A percentile compares a stretch with the other conserved stretches of the same genome.
These are phyloP conservation scores for Neogobius melanostomus DNA, from an alignment of 2,113 vertebrate species.

Conservation along the genomic window DNA sequence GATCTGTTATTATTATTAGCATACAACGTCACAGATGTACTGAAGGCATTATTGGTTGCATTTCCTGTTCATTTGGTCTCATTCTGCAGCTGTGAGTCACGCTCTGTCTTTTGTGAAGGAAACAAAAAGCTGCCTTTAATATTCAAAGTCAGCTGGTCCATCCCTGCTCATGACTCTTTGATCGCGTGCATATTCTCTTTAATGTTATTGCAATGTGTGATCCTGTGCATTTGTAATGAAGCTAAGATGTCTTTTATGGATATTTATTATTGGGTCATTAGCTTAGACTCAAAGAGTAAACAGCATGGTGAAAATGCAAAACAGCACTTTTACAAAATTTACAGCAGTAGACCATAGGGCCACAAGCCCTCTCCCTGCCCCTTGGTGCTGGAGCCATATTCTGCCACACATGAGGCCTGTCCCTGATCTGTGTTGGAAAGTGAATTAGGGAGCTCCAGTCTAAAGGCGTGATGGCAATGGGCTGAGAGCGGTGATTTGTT, in stretches of 20 bases:
- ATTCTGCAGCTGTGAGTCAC: slow-evolving; percentile 51
- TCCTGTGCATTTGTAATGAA: slow-evolving; percentile 38
- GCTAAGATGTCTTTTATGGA: slow-evolving; percentile 21
- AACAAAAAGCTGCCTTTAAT: slow-evolving; percentile 48
- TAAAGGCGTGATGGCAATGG: slow-evolving; percentile 68
- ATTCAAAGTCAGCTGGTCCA: slow-evolving; percentile 33
- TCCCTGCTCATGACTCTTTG: slow-evolving; percentile 32
- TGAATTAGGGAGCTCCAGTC: slow-evolving; percentile 74
- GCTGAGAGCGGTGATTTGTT: slow-evolving; percentile 75
- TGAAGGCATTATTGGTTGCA: slow-evolving; percentile 55
- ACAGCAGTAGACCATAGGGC: slow-evolving; percentile 61
- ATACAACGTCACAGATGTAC: neutral
- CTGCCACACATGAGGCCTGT: slow-evolving; percentile 75
- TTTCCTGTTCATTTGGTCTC: slow-evolving; percentile 35
- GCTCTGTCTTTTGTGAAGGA: slow-evolving; percentile 49
- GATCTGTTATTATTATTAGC: neutral
- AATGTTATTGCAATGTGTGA: slow-evolving; percentile 46
- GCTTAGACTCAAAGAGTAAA: slow-evolving; percentile 34
- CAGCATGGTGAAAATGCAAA: slow-evolving; percentile 42
- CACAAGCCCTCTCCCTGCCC: slow-evolving; percentile 59
- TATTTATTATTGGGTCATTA: slow-evolving; percentile 38
- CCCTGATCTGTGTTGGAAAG: slow-evolving; percentile 72
- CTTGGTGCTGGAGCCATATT: slow-evolving; percentile 60
- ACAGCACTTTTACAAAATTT: slow-evolving; percentile 56
- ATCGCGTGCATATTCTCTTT: slow-evolving; percentile 29